phyloP scores from a whole-genome alignment of 2,797 vertebrate species.

The Pangasius sanitwongsei region DNA sequence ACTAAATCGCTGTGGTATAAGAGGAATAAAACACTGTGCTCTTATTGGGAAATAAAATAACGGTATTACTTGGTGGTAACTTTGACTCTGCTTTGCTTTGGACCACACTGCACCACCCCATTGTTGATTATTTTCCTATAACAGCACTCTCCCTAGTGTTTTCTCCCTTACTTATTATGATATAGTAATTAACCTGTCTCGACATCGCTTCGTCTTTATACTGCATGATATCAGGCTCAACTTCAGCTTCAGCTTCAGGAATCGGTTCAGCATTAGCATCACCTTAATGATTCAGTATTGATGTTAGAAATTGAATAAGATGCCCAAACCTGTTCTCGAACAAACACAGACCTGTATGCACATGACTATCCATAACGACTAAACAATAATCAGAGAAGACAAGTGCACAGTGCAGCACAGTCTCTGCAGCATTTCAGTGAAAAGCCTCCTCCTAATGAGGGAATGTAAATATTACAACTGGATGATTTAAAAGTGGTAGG shows the following conservation, averaged over 20 bases:
- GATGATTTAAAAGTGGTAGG: neutral
- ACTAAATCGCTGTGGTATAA: neutral
- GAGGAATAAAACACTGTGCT: neutral
- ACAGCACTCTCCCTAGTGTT: too few relatives aligned
- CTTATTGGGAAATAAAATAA: neutral
- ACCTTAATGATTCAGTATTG: neutral
- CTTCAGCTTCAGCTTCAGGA: neutral
- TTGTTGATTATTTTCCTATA: too few relatives aligned
- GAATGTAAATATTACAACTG: neutral
- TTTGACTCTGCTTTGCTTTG: neutral
- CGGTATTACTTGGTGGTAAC: too few relatives aligned
- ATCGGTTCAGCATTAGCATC: neutral
- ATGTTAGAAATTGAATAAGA: neutral
- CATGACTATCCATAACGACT: neutral
- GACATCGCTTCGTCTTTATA: too few relatives aligned
- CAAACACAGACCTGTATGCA: neutral
- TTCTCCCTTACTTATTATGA: too few relatives aligned
- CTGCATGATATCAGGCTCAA: too few relatives aligned
- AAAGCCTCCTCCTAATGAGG: neutral
- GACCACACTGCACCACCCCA: neutral
- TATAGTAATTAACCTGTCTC: too few relatives aligned
- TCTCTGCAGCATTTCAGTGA: neutral
- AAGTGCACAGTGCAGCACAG: neutral
- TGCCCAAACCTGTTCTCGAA: neutral
- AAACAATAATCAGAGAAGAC: neutral